Evolutionary conservation across 2,888 invertebrate genomes (phyloP).

Genomic region (Nomada flava): DNA sequence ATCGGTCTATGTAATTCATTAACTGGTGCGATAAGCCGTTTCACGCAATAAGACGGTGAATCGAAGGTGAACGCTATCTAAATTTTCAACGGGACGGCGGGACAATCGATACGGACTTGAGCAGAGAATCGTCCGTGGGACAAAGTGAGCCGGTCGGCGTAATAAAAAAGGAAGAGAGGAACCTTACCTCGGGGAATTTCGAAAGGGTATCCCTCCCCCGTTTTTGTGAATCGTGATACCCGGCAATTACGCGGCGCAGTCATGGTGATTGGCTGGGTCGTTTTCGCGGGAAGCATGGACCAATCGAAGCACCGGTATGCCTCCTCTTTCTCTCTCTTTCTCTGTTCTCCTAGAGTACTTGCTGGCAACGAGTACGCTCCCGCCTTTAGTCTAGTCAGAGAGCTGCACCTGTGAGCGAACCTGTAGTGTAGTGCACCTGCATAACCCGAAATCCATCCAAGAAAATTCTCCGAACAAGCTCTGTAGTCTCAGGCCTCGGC

Average conservation of each 20-base stretch:
- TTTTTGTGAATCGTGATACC: slow-evolving; percentile 71
- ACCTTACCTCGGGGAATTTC: slow-evolving; percentile 54
- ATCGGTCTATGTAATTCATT: no score
- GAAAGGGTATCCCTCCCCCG: slow-evolving; percentile 67
- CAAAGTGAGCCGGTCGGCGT: slow-evolving; percentile 15
- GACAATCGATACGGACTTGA: slow-evolving; percentile 13
- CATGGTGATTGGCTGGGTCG: slow-evolving; percentile 72
- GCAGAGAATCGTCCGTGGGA: slow-evolving; percentile 10
- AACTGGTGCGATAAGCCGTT: not conserved
- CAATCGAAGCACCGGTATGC: slow-evolving; percentile 68
- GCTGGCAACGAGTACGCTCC: slow-evolving; percentile 68
- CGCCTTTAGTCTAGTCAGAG: slow-evolving; percentile 77
- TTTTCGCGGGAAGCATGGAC: slow-evolving; percentile 78
- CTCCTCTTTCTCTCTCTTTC: slow-evolving; percentile 57
- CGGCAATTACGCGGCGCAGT: slow-evolving; percentile 72
- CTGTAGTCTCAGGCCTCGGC: not conserved
- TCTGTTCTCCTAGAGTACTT: slow-evolving; percentile 70
- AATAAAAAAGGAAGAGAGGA: not conserved
- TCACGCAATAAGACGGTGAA: not conserved
- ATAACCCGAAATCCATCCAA: slow-evolving; percentile 31
- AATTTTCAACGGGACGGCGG: not conserved
- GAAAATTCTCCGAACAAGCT: not conserved
- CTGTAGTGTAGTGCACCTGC: slow-evolving; percentile 62
- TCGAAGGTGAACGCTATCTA: not conserved
- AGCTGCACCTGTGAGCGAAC: slow-evolving; percentile 75